Conservation (phyloP, 2,888 invertebrate species). For the Platynereis dumerilii region DNA sequence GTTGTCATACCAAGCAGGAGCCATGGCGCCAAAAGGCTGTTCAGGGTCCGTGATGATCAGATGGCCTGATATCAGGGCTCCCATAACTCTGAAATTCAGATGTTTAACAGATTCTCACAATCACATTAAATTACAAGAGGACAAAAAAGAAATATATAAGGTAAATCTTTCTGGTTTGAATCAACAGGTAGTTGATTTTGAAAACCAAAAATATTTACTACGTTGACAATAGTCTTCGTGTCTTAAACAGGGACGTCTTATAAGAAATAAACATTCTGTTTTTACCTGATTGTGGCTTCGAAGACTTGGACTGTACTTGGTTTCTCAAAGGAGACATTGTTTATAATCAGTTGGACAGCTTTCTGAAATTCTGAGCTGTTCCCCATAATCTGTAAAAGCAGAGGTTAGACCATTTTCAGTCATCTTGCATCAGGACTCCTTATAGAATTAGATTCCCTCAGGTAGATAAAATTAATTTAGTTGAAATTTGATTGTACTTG, state of each 20-base stretch:
- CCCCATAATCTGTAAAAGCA: slow-evolving; percentile 65
- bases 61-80: slow-evolving; percentile 71
- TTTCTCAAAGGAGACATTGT: slow-evolving; percentile 70
- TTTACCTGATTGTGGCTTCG: slow-evolving; percentile 71
- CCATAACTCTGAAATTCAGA: slow-evolving; percentile 66
- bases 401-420: neutral
- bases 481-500: too few relatives aligned
- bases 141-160: too few relatives aligned
- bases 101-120: too few relatives aligned
- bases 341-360: slow-evolving; percentile 68
- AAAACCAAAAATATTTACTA: too few relatives aligned
- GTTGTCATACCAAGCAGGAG: slow-evolving; percentile 66
- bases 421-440: too few relatives aligned
- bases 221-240: too few relatives aligned
- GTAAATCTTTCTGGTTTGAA: too few relatives aligned
- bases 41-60: slow-evolving; percentile 68
- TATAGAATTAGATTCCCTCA: too few relatives aligned
- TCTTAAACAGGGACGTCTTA: too few relatives aligned
- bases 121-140: neutral
- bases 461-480: too few relatives aligned
- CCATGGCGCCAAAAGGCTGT: slow-evolving; percentile 67
- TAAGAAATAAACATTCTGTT: neutral
- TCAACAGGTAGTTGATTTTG: too few relatives aligned
- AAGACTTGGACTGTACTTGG: slow-evolving; percentile 72
- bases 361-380: slow-evolving; percentile 69